Percentiles rank a stretch among this genome's conserved stretches.
phyloP scores from a whole-genome alignment of 2,888 invertebrate species.

The Amiota minor region DNA sequence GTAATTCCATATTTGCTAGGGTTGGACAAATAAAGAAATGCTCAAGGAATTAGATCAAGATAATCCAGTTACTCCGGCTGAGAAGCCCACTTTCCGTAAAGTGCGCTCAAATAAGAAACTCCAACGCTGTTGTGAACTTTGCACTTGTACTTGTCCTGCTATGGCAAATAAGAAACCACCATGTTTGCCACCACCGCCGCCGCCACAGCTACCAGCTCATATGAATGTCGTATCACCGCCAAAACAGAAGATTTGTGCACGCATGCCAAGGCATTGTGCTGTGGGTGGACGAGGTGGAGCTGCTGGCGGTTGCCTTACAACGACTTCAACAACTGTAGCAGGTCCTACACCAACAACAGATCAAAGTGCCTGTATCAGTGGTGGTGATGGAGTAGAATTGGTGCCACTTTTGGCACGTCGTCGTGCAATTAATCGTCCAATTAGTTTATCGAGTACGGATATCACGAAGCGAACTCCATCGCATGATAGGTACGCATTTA shows the following conservation, averaged over 20 bases:
- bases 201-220: conserved; percentile 31
- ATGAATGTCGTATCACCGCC: conserved; percentile 31
- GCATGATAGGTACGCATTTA: conserved; percentile 73
- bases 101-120: conserved; percentile 60
- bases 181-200: conserved; percentile 34
- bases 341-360: conserved; percentile 38
- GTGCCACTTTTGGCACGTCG: conserved; percentile 83
- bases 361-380: conserved; percentile 51
- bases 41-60: conserved; percentile 72
- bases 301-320: conserved; percentile 13
- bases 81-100: conserved; percentile 68
- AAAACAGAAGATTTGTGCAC: conserved; percentile 60
- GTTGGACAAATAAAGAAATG: conserved; percentile 73
- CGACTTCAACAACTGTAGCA: conserved; percentile 21
- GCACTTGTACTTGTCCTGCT: conserved; percentile 69
- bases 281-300: background rate
- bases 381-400: conserved; percentile 83
- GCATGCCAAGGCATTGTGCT: conserved; percentile 40
- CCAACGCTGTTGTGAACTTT: conserved; percentile 68
- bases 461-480: conserved; percentile 74
- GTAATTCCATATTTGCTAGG: conserved; percentile 50
- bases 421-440: conserved; percentile 76
- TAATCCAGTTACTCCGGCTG: conserved; percentile 70
- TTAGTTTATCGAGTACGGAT: conserved; percentile 76
- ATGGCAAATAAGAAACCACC: conserved; percentile 46